Evolutionary conservation across 2,888 invertebrate species (phyloP), one percentile per base, ranked within the genome.

Genomic region (Nycteola revayana): DNA sequence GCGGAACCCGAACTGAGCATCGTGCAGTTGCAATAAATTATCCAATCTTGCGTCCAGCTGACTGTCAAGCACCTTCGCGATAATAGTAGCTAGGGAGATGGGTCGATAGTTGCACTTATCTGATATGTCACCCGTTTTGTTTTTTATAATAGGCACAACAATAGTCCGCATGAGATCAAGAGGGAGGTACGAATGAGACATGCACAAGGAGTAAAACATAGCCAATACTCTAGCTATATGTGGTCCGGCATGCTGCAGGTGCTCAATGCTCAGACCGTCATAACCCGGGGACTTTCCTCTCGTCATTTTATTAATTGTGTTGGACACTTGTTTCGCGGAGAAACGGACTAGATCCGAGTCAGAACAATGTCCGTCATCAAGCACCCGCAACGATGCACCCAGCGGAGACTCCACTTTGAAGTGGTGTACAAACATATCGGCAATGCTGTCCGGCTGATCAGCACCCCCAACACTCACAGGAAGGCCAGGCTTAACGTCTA

Each of bases 1-100:
- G 3, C 27, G 14, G 17, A 49, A 49, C 0, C 40, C 40, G 3
- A 44, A 41, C 10, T 42, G 42, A 7, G 26, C 31, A 1, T 27
- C 25, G 10, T 36, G 25, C 1, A 36, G 7, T 3, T 14, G 10
- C 7, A 29, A 7, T 1, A 25, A 7, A 4, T 9, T 26, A 1
- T 11, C 14, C 1, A 41, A 9, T 2, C 14, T 9, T 7, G n/a
- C 6, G 6, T 41, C 17, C 25, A 41, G 26, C 18, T 32, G 1
- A 14, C 40, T 9, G 14, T 41, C 32, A 20, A 36, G 24, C 6
- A 29, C 29, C 23, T 41, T 36, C 1, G 40, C 32, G 6, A 36
- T 24, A 2, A 21, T 14, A 2, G 31, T 28, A 2, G 34, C 39
- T 2, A 34, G 8, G 1, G 31, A 39, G 10, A 34, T 34, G 5